Conservation (phyloP, 1,140 invertebrate genomes). For the Zaprionus tsacasi region DNA sequence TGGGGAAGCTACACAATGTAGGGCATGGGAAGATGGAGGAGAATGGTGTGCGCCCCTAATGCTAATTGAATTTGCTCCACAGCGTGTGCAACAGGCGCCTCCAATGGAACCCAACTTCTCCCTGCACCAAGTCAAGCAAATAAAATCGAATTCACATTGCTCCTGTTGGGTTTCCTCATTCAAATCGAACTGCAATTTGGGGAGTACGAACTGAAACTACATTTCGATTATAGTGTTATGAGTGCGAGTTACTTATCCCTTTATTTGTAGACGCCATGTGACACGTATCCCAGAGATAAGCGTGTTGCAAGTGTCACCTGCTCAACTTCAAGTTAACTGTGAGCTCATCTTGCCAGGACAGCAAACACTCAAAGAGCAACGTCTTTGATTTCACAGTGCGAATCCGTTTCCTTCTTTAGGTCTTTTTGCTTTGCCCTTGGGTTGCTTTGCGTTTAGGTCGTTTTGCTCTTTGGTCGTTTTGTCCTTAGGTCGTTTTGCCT, state of each 20-base stretch:
- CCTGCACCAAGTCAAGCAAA: not conserved
- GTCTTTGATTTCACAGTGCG: slow-evolving; percentile 19
- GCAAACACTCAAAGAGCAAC: slow-evolving; percentile 11
- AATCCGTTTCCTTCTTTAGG: slow-evolving; percentile 1
- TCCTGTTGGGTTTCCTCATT: not conserved
- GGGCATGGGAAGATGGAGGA: not conserved
- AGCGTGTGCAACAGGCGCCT: not conserved
- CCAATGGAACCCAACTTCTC: not conserved
- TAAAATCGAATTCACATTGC: not conserved
- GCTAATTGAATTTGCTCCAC: slow-evolving; percentile 43
- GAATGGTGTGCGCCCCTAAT: not conserved
- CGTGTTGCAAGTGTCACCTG: not conserved
- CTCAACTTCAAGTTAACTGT: not conserved
- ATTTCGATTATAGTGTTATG: not conserved
- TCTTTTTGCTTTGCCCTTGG: not conserved
- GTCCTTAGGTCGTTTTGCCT: not conserved
- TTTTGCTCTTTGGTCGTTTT: not conserved
- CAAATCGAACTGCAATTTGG: not conserved
- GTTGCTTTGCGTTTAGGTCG: not conserved
- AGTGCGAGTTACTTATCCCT: not conserved
- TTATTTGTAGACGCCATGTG: not conserved
- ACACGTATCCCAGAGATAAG: not conserved
- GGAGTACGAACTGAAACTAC: not conserved
- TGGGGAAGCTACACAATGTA: not conserved
- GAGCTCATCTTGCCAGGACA: not conserved